Conservation (phyloP, 2,113 vertebrate genomes). For the Emberiza fucata region DNA sequence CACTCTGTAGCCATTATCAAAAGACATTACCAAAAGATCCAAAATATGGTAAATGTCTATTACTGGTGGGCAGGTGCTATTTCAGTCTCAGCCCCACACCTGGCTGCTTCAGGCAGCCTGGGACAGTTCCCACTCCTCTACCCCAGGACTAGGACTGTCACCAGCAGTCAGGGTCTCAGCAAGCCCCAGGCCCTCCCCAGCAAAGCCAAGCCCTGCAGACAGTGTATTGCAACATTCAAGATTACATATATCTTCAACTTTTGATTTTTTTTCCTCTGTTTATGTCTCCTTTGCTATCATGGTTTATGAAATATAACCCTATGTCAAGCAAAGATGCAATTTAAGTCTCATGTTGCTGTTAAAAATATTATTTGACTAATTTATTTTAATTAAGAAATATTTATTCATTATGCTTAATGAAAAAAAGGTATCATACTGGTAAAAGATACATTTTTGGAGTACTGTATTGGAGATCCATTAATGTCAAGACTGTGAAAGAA, state of each 20-base stretch:
- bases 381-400: background rate
- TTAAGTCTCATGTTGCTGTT: background rate
- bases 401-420: background rate
- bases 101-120: background rate
- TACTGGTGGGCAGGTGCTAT: background rate
- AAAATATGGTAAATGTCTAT: background rate
- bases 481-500: background rate
- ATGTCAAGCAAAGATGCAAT: background rate
- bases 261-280: background rate
- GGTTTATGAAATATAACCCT: background rate
- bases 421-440: background rate
- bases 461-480: background rate
- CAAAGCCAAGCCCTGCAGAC: background rate
- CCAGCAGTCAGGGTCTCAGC: background rate
- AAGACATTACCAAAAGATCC: background rate
- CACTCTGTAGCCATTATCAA: background rate
- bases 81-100: background rate
- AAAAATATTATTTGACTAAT: background rate
- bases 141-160: background rate
- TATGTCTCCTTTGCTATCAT: background rate
- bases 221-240: background rate
- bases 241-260: background rate
- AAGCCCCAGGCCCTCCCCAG: background rate
- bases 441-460: background rate
- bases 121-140: background rate